Base-by-base conservation (phyloP, 1,140 invertebrate species). In the Ceratitis capitata region DNA sequence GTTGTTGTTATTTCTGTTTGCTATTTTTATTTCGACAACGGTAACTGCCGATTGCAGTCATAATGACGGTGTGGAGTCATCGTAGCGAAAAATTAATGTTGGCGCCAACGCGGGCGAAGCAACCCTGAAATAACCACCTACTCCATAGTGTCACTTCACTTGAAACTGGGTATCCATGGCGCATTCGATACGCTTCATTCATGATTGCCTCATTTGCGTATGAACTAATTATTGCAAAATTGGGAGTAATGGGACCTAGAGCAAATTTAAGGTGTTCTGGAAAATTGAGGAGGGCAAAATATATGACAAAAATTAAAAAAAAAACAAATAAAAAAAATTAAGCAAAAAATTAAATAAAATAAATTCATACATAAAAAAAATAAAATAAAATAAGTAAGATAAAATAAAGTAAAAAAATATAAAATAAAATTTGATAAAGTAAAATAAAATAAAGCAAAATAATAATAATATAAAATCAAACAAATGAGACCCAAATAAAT, bases 11-110 rank as follows among this genome's bases (percentile, higher is more conserved):
- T 64, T 64, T 0, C 23, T 35, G 23, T 16, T n/a, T 56, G 10
- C 16, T n/a, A 19, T 19, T 56, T 6, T 19, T 19, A 12, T 29
- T 61, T n/a, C 32, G 23, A 9, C 69, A 23, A 10, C 39, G 26
- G 39, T 7, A 78, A 78, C 69, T 78, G 69, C 69, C 45, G 69
- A 78, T 78, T 78, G 39, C 35, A 78, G 69, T 39, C 39, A 78
- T 78, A 78, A 78, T 78, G 69, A 32, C 39, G 69, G 42, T 19
- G n/a, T n/a, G n/a, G 35, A 78, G 61, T 29, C 35, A 32, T 35
- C 39, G 61, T 39, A 69, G 61, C 69, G 39, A 35, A 26, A 78
- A 78, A 78, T 78, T 78, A 78, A 78, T 78, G 10, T n/a, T 26
- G 39, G 39, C n/a, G n/a, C n/a, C n/a, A 78, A 45, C 9, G 19